Percentiles rank a stretch among this genome's conserved stretches.
phyloP scores from a whole-genome alignment of 2,888 invertebrate species.

The Microplitis manilae region DNA sequence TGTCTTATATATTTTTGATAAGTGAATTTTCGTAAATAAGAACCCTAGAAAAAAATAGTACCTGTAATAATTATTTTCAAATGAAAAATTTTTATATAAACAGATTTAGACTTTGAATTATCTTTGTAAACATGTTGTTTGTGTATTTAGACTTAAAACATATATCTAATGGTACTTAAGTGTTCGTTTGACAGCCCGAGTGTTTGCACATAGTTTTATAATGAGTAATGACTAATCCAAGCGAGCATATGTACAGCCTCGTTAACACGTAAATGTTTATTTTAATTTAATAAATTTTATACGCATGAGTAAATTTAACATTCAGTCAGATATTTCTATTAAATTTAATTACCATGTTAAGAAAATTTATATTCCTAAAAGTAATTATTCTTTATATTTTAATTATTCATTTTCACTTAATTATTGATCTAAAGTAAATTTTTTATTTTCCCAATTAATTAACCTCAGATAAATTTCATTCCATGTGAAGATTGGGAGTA shows the following conservation, averaged over 20 bases:
- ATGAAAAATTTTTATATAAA: neutral
- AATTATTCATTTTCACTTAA: too few relatives aligned
- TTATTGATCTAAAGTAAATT: too few relatives aligned
- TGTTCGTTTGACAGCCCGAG: neutral
- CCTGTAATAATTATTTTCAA: too few relatives aligned
- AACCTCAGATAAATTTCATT: too few relatives aligned
- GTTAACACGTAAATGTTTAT: neutral
- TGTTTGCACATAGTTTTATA: neutral
- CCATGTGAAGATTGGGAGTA: too few relatives aligned
- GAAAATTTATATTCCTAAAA: too few relatives aligned
- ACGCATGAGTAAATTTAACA: neutral
- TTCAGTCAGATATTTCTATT: too few relatives aligned
- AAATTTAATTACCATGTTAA: too few relatives aligned
- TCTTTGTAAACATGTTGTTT: neutral
- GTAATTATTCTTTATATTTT: too few relatives aligned
- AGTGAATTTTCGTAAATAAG: constrained; percentile 56
- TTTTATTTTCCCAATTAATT: too few relatives aligned
- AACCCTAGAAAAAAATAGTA: neutral
- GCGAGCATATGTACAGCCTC: neutral
- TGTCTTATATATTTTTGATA: constrained; percentile 52
- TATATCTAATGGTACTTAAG: neutral
- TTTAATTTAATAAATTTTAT: neutral
- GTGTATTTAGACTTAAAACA: neutral
- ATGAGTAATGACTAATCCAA: neutral
- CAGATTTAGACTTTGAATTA: neutral